Base-by-base conservation (phyloP, 2,113 vertebrate species). In the Nesoenas mayeri region DNA sequence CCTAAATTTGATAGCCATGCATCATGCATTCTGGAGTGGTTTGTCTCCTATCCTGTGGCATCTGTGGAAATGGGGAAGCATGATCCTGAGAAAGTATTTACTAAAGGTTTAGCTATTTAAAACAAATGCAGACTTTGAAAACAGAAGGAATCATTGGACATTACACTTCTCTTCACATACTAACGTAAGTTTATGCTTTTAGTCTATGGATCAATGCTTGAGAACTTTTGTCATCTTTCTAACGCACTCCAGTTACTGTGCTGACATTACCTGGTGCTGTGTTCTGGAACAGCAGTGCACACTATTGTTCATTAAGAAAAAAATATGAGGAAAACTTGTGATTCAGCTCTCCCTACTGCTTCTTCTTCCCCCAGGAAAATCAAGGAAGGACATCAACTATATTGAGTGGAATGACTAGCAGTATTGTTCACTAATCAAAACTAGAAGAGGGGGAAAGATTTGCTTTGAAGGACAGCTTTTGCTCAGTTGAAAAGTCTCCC, bases 381-480 rank as follows among this genome's bases (percentile, higher is more conserved):
- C 88, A 84, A 81, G 96, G 92, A 96, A 94, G 89, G 89, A 88
- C 88, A 97, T 32, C 19, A 73, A 66, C 47, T 89, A 34, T 34
- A 54, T 5, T 67, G 73, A 84, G 38, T 67, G 40, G 47, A 71
- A 87, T 96, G 94, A 97, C 73, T 94, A 82, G 71, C 42, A 79
- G 53, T 26, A 29, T 62, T 93, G n/a, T 75, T 79, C 83, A 65
- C 24, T 92, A 93, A 95, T 91, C 83, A 88, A 38, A 69, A 29
- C 34, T 62, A 79, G 47, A 88, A 93, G 29, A 67, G 38, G 34
- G 70, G 53, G 64, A 96, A 69, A 88, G 57, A 58, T 25, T 91
- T 91, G n/a, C 91, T 72, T 25, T 81, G 94, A 97, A 97, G 95
- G 96, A 89, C 89, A 91, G 48, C 22, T 97, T 96, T 95, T 95